Conservation (phyloP, 2,113 vertebrate genomes). For the Balaeniceps rex region DNA sequence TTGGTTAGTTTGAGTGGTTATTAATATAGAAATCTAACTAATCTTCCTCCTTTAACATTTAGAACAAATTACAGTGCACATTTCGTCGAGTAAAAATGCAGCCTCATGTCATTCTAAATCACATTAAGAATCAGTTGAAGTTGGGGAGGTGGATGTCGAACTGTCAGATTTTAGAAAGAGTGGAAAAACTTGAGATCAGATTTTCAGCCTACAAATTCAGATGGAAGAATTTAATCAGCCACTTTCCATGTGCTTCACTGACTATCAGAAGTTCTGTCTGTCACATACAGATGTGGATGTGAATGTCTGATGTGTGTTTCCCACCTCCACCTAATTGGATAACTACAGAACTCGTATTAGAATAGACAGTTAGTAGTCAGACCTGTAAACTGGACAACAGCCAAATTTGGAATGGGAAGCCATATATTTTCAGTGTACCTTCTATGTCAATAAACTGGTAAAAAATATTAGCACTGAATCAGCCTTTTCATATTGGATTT, state of each 20-base stretch:
- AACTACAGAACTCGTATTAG: constrained; percentile 41
- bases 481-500: neutral
- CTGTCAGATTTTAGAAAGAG: constrained; percentile 66
- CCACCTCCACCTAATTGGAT: constrained; percentile 57
- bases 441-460: neutral
- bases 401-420: neutral
- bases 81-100: constrained; percentile 55
- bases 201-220: constrained; percentile 67
- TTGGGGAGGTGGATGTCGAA: constrained; percentile 58
- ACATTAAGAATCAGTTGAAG: constrained; percentile 63
- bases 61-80: constrained; percentile 39
- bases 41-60: constrained; percentile 51
- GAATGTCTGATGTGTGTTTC: constrained; percentile 59
- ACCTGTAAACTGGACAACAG: constrained; percentile 30
- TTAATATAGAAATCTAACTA: constrained; percentile 54
- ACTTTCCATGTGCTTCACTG: constrained; percentile 67
- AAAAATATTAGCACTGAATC: neutral
- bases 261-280: constrained; percentile 70
- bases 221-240: constrained; percentile 71
- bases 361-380: constrained; percentile 24
- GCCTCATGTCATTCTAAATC: constrained; percentile 63
- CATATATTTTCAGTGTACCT: neutral
- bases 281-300: constrained; percentile 53
- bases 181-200: constrained; percentile 66
- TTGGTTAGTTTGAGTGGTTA: constrained; percentile 26